phyloP scores from a whole-genome alignment of 2,888 invertebrate species.

The Acrocera orbiculus region DNA sequence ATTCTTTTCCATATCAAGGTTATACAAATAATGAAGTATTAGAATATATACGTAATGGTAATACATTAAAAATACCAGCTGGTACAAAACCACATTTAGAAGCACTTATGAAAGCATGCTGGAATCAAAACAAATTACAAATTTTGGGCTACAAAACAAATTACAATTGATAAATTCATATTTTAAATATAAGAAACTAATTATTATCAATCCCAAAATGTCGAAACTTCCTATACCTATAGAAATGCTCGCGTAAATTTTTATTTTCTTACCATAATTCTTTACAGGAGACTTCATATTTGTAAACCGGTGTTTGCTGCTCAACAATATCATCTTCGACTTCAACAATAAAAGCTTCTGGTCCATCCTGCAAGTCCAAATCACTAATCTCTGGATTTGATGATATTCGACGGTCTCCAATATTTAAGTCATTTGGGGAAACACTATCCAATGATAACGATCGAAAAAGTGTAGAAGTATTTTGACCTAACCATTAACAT shows the following conservation, averaged over 20 bases:
- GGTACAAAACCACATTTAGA: slow-evolving; percentile 64
- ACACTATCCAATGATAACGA: slow-evolving; percentile 66
- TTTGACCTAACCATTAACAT: no score
- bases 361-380: slow-evolving; percentile 32
- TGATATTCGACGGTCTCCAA: slow-evolving; percentile 12
- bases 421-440: slow-evolving; percentile 43
- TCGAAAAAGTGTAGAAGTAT: slow-evolving; percentile 38
- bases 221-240: no score
- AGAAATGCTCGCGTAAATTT: no score
- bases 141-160: no score
- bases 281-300: slow-evolving; percentile 44
- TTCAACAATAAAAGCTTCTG: slow-evolving; percentile 62
- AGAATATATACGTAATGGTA: slow-evolving; percentile 59
- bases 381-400: slow-evolving; percentile 23
- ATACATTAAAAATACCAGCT: slow-evolving; percentile 53
- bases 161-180: no score
- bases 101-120: slow-evolving; percentile 66
- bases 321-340: slow-evolving; percentile 54
- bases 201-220: no score
- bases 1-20: slow-evolving; percentile 79
- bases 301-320: slow-evolving; percentile 56
- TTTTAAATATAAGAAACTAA: no score
- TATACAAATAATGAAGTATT: slow-evolving; percentile 71
- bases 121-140: no score
- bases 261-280: slow-evolving; percentile 32